Percentiles rank a stretch among this genome's conserved stretches.
Evolutionary conservation across 2,113 vertebrate genomes (phyloP).

Genomic region (Campylomormyrus numenius): DNA sequence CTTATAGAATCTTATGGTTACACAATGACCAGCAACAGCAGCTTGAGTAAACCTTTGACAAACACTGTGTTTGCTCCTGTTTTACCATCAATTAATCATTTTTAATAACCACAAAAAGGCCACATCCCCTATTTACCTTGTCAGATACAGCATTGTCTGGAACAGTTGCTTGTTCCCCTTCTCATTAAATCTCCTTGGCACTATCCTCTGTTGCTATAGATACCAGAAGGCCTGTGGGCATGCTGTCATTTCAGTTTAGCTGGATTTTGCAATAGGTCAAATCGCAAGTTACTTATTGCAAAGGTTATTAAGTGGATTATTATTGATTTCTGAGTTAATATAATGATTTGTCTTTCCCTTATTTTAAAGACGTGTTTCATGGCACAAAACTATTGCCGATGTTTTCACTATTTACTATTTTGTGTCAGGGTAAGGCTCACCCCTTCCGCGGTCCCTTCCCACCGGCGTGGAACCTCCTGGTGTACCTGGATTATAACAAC

Average conservation of each 20-base stretch:
- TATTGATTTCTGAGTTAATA: neutral
- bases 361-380: neutral
- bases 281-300: neutral
- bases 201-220: constrained; percentile 13
- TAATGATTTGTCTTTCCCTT: neutral
- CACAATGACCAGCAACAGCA: neutral
- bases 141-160: constrained; percentile 2
- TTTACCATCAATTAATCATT: neutral
- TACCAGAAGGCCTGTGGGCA: constrained; percentile 10
- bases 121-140: neutral
- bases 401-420: neutral
- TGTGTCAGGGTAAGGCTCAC: constrained; percentile 65
- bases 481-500: constrained; percentile 70
- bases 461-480: constrained; percentile 63
- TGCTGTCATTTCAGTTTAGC: constrained; percentile 9
- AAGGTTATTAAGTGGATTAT: neutral
- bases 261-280: neutral
- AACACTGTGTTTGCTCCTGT: neutral
- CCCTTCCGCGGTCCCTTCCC: constrained; percentile 63
- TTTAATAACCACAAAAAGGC: neutral
- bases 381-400: neutral
- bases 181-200: constrained; percentile 17
- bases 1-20: neutral
- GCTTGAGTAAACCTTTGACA: constrained; percentile 6
- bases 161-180: neutral